Base-by-base conservation (phyloP, 2,113 vertebrate genomes). In the Sprattus sprattus region DNA sequence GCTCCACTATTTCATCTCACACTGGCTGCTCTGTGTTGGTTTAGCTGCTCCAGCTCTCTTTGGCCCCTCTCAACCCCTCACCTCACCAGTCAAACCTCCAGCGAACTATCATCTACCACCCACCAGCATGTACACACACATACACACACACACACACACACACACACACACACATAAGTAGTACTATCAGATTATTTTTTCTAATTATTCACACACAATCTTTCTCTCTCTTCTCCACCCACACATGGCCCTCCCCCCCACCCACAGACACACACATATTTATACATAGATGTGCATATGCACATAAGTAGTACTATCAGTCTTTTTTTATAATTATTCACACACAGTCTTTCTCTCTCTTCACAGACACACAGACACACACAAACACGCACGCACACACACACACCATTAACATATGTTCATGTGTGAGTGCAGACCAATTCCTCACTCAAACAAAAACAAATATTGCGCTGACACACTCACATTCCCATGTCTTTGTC, bases 171-270 rank as follows among this genome's bases (percentile, higher is more conserved):
- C 81, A 57, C 84, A 52, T 75, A 80, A 1, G 25, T 28, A 39
- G 39, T 39, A 39, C 39, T 39, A 39, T 39, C 39, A 39, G 39
- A 39, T 39, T 39, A 1, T 39, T 39, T 39, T 39, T 39, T 39
- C 39, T 39, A 39, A 39, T 39, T 39, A 39, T 39, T 39, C 82
- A 82, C 82, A 88, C 82, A 83, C 75, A 54, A 83, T 57, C 82
- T 49, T 80, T 75, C n/a, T 85, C 67, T 25, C 54, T 60, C 85
- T 45, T 5, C 39, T 60, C 84, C 64, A 88, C 50, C 81, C 78
- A 83, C 60, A 50, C 81, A 67, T 75, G 47, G 39, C 60, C 45
- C 45, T n/a, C 20, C 49, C n/a, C n/a, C n/a, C n/a, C n/a, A n/a
- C n/a, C n/a, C n/a, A n/a, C n/a, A n/a, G n/a, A 81, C 75, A 54